phyloP scores from a whole-genome alignment of 2,888 invertebrate species.

The Eustalomyia histrio region DNA sequence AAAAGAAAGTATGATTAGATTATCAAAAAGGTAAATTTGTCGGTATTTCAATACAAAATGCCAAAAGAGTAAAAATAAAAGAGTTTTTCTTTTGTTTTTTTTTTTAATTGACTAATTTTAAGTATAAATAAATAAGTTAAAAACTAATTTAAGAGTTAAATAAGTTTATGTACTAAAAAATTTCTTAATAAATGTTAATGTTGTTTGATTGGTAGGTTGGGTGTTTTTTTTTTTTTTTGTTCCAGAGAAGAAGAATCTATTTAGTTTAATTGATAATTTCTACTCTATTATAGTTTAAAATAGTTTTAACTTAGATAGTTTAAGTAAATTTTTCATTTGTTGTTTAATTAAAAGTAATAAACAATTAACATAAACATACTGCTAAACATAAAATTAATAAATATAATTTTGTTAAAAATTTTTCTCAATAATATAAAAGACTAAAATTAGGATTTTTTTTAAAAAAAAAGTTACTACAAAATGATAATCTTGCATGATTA shows the following conservation, averaged over 20 bases:
- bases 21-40: slow-evolving; percentile 34
- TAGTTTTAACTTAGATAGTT: neutral
- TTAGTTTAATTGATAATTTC: neutral
- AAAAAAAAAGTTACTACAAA: neutral
- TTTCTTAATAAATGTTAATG: neutral
- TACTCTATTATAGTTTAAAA: neutral
- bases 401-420: neutral
- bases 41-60: slow-evolving; percentile 44
- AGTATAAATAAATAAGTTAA: neutral
- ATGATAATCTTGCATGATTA: slow-evolving; percentile 3
- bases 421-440: neutral
- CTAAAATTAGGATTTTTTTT: neutral
- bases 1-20: slow-evolving; percentile 53
- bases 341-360: neutral
- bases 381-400: neutral
- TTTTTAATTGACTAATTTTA: slow-evolving; percentile 16
- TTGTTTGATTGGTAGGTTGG: neutral
- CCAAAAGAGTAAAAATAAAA: slow-evolving; percentile 42
- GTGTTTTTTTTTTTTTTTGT: neutral
- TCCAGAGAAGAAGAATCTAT: slow-evolving; percentile 2
- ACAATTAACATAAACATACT: slow-evolving; percentile 7
- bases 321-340: neutral
- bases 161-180: slow-evolving; percentile 7
- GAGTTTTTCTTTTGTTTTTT: neutral
- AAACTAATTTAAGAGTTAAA: neutral